Conservation (phyloP, 2,113 vertebrate species). For the Lagenorhynchus albirostris region DNA sequence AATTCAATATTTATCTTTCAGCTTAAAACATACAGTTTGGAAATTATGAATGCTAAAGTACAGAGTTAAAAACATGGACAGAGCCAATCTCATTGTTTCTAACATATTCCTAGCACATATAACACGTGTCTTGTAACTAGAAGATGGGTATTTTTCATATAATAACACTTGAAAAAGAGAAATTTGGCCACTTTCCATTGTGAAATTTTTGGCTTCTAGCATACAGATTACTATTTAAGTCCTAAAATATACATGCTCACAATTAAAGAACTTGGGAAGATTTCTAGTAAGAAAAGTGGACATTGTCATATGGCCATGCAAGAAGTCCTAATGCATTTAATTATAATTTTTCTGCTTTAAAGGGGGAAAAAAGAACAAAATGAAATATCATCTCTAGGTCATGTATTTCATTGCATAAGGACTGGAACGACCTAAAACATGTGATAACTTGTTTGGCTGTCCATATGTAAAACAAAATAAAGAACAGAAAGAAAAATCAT, state of each 20-base stretch:
- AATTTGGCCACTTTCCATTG: slow-evolving; percentile 12
- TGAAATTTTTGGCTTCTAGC: slow-evolving; percentile 18
- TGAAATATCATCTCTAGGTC: slow-evolving; percentile 28
- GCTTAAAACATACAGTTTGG: neutral
- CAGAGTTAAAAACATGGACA: neutral
- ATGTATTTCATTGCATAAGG: neutral
- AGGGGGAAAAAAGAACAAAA: neutral
- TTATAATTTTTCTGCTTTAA: slow-evolving; percentile 2
- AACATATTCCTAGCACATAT: neutral
- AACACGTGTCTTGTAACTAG: neutral
- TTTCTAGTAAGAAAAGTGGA: slow-evolving; percentile 24
- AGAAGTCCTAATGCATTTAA: slow-evolving; percentile 9
- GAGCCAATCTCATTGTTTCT: neutral
- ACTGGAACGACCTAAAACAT: neutral
- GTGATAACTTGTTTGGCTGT: neutral
- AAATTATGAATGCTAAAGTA: neutral
- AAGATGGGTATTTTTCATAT: neutral
- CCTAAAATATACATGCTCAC: neutral
- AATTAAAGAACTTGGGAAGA: slow-evolving; percentile 21
- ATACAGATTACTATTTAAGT: slow-evolving; percentile 30
- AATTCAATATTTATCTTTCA: neutral
- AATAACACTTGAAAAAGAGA: slow-evolving; percentile 34
- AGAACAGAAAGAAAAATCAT: neutral
- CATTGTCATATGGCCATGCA: neutral
- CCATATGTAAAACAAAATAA: neutral